Evolutionary conservation across 2,888 invertebrate genomes (phyloP).

Genomic region (Hesperia comma): DNA sequence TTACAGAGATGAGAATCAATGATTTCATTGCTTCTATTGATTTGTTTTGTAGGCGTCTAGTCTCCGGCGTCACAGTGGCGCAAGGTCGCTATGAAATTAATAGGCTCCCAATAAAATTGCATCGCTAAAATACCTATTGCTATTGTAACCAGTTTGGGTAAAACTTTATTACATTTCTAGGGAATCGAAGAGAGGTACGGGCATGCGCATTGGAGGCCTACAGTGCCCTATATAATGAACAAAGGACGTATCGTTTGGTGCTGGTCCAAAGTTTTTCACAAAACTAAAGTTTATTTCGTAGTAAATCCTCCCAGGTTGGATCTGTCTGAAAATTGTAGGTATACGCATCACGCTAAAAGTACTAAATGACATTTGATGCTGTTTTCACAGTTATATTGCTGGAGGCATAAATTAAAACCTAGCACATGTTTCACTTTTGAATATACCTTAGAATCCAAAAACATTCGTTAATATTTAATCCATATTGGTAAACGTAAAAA

Average conservation of each 20-base stretch:
- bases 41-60: slow-evolving; percentile 1
- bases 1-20: neutral
- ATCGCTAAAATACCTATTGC: slow-evolving; percentile 3
- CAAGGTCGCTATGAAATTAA: slow-evolving; percentile 3
- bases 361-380: no score
- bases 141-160: neutral
- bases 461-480: no score
- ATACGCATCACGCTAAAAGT: no score
- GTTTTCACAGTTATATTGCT: no score
- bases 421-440: no score
- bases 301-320: neutral
- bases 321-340: no score
- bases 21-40: neutral
- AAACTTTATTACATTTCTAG: neutral
- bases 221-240: slow-evolving; percentile 7
- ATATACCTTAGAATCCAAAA: no score
- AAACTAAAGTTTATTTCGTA: neutral
- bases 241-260: slow-evolving; percentile 3
- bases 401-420: no score
- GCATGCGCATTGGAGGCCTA: neutral
- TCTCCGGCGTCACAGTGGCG: neutral
- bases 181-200: slow-evolving; percentile 1
- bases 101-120: slow-evolving; percentile 5
- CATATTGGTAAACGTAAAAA: no score
- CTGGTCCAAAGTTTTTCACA: neutral